Conservation (phyloP, 2,113 vertebrate species). For the Polypterus senegalus region DNA sequence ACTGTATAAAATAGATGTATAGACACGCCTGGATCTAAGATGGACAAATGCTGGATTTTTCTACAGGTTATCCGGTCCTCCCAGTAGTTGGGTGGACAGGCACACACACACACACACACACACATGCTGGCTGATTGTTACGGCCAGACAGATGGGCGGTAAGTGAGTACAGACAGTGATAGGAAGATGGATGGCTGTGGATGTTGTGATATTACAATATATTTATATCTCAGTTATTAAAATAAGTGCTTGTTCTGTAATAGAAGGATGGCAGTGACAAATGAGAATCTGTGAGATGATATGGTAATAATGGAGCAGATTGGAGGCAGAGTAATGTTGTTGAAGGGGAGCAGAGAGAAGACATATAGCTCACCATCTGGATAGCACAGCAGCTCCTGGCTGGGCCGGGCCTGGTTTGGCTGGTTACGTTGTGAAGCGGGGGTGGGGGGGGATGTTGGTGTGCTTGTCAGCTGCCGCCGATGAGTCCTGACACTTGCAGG, state of each 20-base stretch:
- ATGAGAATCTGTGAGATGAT: constrained; percentile 27
- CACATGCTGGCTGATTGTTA: background rate
- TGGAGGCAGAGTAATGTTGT: constrained; percentile 26
- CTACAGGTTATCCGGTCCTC: background rate
- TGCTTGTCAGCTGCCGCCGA: constrained; percentile 36
- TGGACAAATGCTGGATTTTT: background rate
- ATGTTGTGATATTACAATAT: background rate
- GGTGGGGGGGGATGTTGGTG: constrained; percentile 22
- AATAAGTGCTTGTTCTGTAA: constrained; percentile 25
- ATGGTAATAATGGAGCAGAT: constrained; percentile 31
- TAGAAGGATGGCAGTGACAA: constrained; percentile 40
- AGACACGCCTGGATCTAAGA: background rate
- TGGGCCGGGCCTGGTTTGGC: background rate
- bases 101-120: background rate
- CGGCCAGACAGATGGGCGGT: background rate
- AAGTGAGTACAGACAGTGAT: too few species aligned
- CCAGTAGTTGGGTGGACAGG: background rate
- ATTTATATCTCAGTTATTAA: constrained; percentile 14
- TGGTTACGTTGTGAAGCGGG: too few species aligned
- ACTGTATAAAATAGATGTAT: background rate
- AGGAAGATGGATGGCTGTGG: background rate
- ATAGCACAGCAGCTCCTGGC: constrained; percentile 18
- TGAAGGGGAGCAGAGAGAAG: constrained; percentile 28
- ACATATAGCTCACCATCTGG: constrained; percentile 38
- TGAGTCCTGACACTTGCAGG: constrained; percentile 48